Base-by-base conservation (phyloP, 2,888 invertebrate genomes). In the Chymomyza caudatula region DNA sequence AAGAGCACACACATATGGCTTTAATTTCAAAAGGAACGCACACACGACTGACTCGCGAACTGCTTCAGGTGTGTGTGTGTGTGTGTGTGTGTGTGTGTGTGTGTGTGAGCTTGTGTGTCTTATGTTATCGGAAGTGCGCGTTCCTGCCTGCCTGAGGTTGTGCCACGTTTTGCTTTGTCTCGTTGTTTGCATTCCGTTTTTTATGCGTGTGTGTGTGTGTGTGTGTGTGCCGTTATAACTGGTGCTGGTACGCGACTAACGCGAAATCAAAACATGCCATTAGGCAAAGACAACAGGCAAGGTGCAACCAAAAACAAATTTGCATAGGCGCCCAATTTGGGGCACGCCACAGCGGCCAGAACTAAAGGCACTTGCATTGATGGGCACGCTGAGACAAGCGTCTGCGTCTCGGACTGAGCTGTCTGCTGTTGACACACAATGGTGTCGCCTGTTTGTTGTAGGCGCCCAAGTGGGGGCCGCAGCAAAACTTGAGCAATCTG, bases 211-310 rank as follows among this genome's bases (percentile, higher is more conserved):
- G 3, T 13, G 23, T 23, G 13, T 5, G n/a, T 25, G 15, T 53
- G n/a, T 11, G 22, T 53, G 53, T n/a, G n/a, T n/a, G n/a, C n/a
- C n/a, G n/a, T n/a, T n/a, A n/a, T 53, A 13, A 20, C 15, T 8
- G 23, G 22, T 53, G 23, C 53, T 25, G 20, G 51, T 51, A 53
- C 13, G 53, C 53, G 53, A 49, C 47, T 68, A 68, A 69, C 66
- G 61, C 68, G 69, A 69, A 81, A 81, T 85, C 85, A 80, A 79
- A 85, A 74, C 84, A 74, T 69, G 78, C 80, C 83, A 85, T 80
- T 82, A 80, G 77, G 66, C 71, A 42, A 25, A 29, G 37, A 65
- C 60, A 58, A 47, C 25, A 52, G 13, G 53, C 29, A 15, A 15
- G 15, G 15, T 3, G 49, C 49, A 15, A 0, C 49, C 15, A 49